Evolutionary conservation across 1,140 invertebrate species (phyloP), one percentile per base, ranked within the genome.

Genomic region (Nylanderia fulva): DNA sequence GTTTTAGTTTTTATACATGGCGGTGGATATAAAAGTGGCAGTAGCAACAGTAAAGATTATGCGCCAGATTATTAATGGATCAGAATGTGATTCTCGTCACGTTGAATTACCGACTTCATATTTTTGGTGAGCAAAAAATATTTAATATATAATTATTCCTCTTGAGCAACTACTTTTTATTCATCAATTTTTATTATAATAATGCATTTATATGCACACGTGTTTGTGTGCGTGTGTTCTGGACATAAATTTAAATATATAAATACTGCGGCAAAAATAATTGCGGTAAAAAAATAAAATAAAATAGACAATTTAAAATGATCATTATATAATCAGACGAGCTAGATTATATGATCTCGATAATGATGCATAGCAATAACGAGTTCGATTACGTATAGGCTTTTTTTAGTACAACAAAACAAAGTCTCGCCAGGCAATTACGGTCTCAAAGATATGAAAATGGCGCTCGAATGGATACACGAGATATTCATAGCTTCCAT

Each of bases 91-190:
- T 97, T n/a, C 93, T 97, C 0, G 96, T 97, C 2, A 95, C 96
- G 1, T 87, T 97, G 21, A 97, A 97, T 89, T 97, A 97, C 91
- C 95, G 97, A 45, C 92, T 97, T 9, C 96, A 96, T 82, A 92
- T 96, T 84, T 93, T 97, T 42, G 96, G 96, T 96, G 90, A 93
- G 69, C 68, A 21, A 42, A 33, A 36, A 39, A 29, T 33, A 27
- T 68, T 4, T 0, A 27, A 36, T 33, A 33, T 52, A 18, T 36
- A 52, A 24, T 0, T 45, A 18, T 5, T 18, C 15, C 3, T 3
- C 15, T 5, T 18, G 1, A 18, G 4, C 15, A 18, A 18, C 15
- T 48, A 33, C 3, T 33, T 33, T 33, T 33, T 33, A 33, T 33
- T 33, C 29, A 33, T 27, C 15, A 6, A 39, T 29, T 61, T 27